A percentile compares a stretch with the other conserved stretches of the same genome.
phyloP scores from a whole-genome alignment of 2,888 invertebrate species.

The Drosophila helvetica region DNA sequence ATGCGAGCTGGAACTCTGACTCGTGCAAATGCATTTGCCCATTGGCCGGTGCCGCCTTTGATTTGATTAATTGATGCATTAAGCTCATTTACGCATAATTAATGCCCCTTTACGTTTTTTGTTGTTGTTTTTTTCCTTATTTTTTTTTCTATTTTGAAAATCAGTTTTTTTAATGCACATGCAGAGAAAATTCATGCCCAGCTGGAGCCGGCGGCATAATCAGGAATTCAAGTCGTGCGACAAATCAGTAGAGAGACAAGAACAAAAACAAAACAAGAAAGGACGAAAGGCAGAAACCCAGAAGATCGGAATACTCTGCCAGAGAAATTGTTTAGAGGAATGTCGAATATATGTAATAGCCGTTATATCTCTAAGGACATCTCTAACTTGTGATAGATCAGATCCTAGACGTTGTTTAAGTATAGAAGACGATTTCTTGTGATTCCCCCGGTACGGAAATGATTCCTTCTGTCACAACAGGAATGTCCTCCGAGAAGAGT shows the following conservation, averaged over 20 bases:
- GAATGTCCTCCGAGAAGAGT: background rate
- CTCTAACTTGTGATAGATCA: no score
- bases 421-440: no score
- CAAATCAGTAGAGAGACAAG: slow-evolving; percentile 65
- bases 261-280: slow-evolving; percentile 18
- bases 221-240: slow-evolving; percentile 75
- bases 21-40: slow-evolving; percentile 23
- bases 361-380: no score
- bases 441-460: no score
- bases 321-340: background rate
- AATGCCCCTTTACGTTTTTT: slow-evolving; percentile 58
- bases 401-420: no score
- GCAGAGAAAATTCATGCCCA: slow-evolving; percentile 22
- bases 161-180: slow-evolving; percentile 23
- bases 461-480: background rate
- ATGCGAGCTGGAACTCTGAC: background rate
- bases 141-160: slow-evolving; percentile 28
- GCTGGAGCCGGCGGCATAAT: slow-evolving; percentile 60
- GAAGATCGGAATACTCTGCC: background rate
- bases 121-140: background rate
- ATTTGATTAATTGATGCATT: slow-evolving; percentile 79
- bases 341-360: no score
- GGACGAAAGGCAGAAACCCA: slow-evolving; percentile 19
- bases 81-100: slow-evolving; percentile 78
- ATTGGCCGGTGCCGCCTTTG: slow-evolving; percentile 60